Evolutionary conservation across 2,888 invertebrate species (phyloP).

Genomic region (Pachymerium ferrugineum): DNA sequence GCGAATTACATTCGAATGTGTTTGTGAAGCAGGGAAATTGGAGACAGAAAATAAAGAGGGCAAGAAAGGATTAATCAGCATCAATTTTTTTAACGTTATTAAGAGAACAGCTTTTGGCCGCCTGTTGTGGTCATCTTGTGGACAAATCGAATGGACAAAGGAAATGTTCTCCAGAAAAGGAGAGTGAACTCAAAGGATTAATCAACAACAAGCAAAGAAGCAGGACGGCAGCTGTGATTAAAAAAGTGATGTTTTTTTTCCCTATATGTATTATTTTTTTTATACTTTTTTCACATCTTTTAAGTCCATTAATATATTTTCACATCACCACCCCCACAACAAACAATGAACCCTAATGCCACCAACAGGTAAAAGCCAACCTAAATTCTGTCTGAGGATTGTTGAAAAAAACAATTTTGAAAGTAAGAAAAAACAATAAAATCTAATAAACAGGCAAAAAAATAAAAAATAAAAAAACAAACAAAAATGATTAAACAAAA

Average conservation of each 20-base stretch:
- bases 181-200: neutral
- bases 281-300: neutral
- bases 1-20: neutral
- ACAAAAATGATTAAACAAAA: neutral
- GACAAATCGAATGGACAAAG: constrained; percentile 13
- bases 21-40: neutral
- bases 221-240: constrained; percentile 9
- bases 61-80: neutral
- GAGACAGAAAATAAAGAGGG: neutral
- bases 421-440: neutral
- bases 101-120: constrained; percentile 13
- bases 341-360: neutral
- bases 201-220: neutral
- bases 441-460: too few species aligned
- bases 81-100: neutral
- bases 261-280: neutral
- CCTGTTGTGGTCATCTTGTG: constrained; percentile 4
- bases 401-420: neutral
- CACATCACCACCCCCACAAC: neutral
- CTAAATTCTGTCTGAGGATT: constrained; percentile 3
- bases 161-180: neutral
- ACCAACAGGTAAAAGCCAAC: constrained; percentile 12
- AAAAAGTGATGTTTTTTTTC: neutral
- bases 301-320: neutral
- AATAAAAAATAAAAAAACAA: neutral